Evolutionary conservation across 2,888 invertebrate genomes (phyloP), one percentile per base, ranked within the genome.

Genomic region (Anagyrus pseudococci): DNA sequence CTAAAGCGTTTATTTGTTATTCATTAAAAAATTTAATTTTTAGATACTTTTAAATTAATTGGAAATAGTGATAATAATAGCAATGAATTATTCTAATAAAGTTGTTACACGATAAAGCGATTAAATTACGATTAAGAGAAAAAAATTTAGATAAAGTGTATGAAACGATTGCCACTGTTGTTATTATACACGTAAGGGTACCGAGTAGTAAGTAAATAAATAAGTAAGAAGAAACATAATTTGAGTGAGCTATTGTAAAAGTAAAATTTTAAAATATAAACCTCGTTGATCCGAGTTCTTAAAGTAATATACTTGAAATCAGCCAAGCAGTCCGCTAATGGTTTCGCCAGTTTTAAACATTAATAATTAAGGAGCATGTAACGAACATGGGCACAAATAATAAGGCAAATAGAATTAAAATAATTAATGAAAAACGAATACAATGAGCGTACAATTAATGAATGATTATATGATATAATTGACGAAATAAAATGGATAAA

Each of bases 201-300:
- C 22, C 33, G 33, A 19, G n/a, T 22, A 19, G 33, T 23, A 50
- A 40, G 23, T 48, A 54, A 46, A n/a, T 15, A 52, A 44, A 23
- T n/a, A 40, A 54, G 19, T 48, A 50, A 22, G 10, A 44, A 20
- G 19, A 44, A 4, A 22, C 10, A 17, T 17, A 8, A 15, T 15
- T 37, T 37, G 15, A 37, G 8, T n/a, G 17, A 20, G 19, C 17
- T 37, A 37, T 37, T 37, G 33, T 37, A 8, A 37, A 58, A 65
- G 40, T 61, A 44, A 65, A 47, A 58, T 61, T 47, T 58, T 50
- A 56, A 55, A 56, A 17, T 10, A 56, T 57, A 64, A 57, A n/a
- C 62, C 65, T 66, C 62, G 65, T 66, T 66, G 65, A 66, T 62
- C 48, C 65, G 65, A 66, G 20, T 20, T 55, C 53, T 64, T 56